Evolutionary conservation across 1,140 invertebrate species (phyloP), one percentile per base, ranked within the genome.

Genomic region (Portunus trituberculatus): DNA sequence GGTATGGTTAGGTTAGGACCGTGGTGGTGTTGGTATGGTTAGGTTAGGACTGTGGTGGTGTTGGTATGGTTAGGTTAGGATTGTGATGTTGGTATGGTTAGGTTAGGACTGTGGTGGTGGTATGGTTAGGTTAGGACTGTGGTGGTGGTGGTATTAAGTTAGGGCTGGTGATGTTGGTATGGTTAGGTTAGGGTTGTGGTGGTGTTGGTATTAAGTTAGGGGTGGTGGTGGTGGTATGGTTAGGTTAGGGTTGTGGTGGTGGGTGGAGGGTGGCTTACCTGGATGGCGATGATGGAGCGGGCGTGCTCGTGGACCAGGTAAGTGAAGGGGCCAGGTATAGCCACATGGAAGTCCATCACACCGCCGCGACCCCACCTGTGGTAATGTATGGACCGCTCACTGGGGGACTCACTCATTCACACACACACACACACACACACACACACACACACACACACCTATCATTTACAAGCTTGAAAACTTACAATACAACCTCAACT

Each of bases 261-360:
- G 12, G 46, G 46, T 46, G 8, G 39, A 32, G 6, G 6, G n/a
- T n/a, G 39, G 25, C 96, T 96, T 91, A 97, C 97, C 97, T 98
- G 98, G 96, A 98, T 97, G 84, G 98, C 98, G 93, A 98, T 98
- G 97, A 98, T 97, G 82, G 98, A 98, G 97, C 98, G 98, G 96
- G 98, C 98, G 97, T 98, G 98, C 97, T 98, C 98, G 97, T 97
- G 98, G 97, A 98, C 98, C 97, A 98, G 97, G 97, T 98, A 98
- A 96, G 98, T 98, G 97, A 98, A 98, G 25, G 98, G 98, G 20
- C 96, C 96, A 29, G 96, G 96, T 0, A 96, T 90, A 14, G 94
- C 91, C 39, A 94, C 67, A 84, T 96, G 96, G 32, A 96, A 93
- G 48, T 96, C 96, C 92, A 95, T 96, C 91, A 95, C 94, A 82